These are phyloP conservation scores for Proteles cristata DNA, from an alignment of 2,113 vertebrate genomes.

Conservation along the genomic window DNA sequence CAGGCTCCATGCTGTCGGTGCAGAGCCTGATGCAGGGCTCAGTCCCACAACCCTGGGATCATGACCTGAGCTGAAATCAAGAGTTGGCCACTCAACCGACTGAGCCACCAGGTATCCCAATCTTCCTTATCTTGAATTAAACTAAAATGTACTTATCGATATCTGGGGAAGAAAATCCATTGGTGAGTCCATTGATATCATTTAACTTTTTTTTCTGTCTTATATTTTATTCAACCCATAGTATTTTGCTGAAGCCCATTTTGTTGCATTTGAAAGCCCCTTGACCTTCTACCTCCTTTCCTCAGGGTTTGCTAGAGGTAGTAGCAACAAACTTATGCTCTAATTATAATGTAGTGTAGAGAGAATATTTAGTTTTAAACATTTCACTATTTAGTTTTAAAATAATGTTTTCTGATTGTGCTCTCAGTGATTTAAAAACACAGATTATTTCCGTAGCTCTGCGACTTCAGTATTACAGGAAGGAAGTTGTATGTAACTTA, in stretches of 20 bases:
- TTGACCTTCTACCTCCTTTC: background rate
- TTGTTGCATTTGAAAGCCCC: background rate
- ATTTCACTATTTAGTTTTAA: background rate
- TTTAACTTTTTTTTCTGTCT: background rate
- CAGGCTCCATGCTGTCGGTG: too few species aligned
- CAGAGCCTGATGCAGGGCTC: too few species aligned
- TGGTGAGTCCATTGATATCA: background rate
- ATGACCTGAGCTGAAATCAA: too few species aligned
- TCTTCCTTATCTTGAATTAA: slow-evolving; percentile 51
- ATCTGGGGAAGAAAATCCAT: background rate
- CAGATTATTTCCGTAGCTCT: background rate
- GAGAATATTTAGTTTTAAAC: background rate
- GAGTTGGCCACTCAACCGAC: too few species aligned
- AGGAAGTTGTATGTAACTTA: background rate
- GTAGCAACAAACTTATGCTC: background rate
- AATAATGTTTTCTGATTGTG: background rate
- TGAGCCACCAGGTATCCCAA: too few species aligned
- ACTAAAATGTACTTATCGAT: background rate
- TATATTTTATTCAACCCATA: background rate
- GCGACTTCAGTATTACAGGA: background rate
- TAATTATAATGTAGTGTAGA: background rate
- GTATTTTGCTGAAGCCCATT: slow-evolving; percentile 33
- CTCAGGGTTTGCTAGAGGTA: background rate
- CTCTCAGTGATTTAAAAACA: slow-evolving; percentile 25
- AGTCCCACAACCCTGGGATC: too few species aligned